phyloP scores from a whole-genome alignment of 92 coral and sea anemone genomes.

The Siderastrea radians region DNA sequence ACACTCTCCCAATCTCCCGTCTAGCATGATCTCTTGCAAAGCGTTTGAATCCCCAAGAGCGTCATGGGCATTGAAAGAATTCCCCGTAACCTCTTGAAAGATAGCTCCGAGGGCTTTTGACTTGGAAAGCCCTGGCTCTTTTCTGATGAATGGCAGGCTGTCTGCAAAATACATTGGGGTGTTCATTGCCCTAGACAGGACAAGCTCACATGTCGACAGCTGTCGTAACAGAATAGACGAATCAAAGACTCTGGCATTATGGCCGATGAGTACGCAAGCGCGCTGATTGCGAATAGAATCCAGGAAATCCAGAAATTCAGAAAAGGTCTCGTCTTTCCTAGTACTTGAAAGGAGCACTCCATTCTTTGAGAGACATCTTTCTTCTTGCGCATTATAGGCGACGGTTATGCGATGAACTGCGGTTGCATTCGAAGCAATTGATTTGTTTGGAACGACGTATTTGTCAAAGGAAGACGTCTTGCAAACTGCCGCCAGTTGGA shows the following conservation, averaged over 20 bases:
- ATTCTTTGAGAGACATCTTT: constrained; percentile 17
- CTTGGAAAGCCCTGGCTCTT: neutral
- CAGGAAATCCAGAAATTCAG: constrained; percentile 12
- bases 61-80: constrained; percentile 9
- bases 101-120: constrained; percentile 11
- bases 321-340: constrained; percentile 8
- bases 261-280: constrained; percentile 36
- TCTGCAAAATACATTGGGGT: neutral
- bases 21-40: neutral
- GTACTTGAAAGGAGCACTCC: constrained; percentile 8
- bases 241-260: constrained; percentile 41
- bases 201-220: constrained; percentile 8
- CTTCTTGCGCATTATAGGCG: neutral
- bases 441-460: constrained; percentile 8
- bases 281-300: constrained; percentile 2
- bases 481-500: constrained; percentile 29
- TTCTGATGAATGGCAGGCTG: neutral
- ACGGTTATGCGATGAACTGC: constrained; percentile 24
- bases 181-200: neutral
- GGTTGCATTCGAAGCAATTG: constrained; percentile 23
- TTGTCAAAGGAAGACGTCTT: neutral
- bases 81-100: neutral
- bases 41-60: neutral
- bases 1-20: neutral
- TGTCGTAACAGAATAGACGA: constrained; percentile 25